Conservation (phyloP, 2,797 vertebrate genomes). For the Neosilurus mollespiculum region DNA sequence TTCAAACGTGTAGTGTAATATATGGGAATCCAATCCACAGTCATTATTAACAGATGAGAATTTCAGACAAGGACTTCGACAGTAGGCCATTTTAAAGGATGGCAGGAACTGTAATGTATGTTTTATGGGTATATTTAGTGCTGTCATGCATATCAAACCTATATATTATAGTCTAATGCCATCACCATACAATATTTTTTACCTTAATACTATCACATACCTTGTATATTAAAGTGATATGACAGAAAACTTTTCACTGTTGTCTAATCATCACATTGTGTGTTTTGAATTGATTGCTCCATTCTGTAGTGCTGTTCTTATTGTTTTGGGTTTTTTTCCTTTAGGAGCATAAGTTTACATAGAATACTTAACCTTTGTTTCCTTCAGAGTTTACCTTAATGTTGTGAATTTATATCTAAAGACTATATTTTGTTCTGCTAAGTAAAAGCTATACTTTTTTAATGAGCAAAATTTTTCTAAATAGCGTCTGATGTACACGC, state of each 20-base stretch:
- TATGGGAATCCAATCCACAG: neutral
- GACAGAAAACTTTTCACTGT: neutral
- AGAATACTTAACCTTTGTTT: neutral
- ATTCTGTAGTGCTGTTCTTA: neutral
- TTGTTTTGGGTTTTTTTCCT: neutral
- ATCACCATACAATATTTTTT: neutral
- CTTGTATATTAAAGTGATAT: neutral
- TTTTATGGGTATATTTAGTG: neutral
- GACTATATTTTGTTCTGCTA: too few relatives aligned
- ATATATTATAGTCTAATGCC: neutral
- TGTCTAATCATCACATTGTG: neutral
- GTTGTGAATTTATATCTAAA: neutral
- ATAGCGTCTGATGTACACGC: neutral
- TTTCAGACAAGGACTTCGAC: neutral
- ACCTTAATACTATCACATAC: neutral
- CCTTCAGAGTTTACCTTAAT: neutral
- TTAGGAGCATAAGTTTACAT: neutral
- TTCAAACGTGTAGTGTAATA: neutral
- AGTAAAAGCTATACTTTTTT: neutral
- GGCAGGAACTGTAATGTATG: neutral
- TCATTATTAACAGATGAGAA: constrained; percentile 16
- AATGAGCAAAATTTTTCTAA: neutral
- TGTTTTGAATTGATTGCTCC: neutral
- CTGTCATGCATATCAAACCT: neutral
- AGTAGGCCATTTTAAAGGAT: neutral